Percentiles rank a stretch among this genome's conserved stretches.
Conservation (phyloP, 1,140 invertebrate genomes). For the Steinernema feltiae region DNA sequence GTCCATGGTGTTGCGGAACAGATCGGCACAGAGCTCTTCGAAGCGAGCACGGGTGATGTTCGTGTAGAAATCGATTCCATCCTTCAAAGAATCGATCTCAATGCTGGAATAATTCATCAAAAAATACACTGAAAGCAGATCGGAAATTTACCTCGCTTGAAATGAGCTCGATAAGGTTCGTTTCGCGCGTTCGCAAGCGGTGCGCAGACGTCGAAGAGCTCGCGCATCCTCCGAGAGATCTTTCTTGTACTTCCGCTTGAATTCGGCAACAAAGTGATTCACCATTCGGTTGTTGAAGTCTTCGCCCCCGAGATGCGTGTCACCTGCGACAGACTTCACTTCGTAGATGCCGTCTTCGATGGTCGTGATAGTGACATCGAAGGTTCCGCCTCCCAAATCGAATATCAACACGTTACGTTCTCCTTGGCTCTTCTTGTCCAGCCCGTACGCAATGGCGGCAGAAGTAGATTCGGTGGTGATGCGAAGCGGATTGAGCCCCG, state of each 20-base stretch:
- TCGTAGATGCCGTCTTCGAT: conserved; percentile 90
- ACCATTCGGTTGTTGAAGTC: conserved; percentile 94
- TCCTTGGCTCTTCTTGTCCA: conserved; percentile 69
- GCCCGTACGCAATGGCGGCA: conserved; percentile 74
- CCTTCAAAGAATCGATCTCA: conserved; percentile 87
- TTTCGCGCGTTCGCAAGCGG: conserved; percentile 90
- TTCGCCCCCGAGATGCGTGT: conserved; percentile 92
- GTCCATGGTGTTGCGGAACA: conserved; percentile 79
- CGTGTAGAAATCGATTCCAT: conserved; percentile 92
- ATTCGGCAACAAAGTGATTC: conserved; percentile 88
- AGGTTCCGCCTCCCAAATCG: conserved; percentile 93
- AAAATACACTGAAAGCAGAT: neutral
- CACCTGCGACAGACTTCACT: conserved; percentile 89
- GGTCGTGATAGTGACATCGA: conserved; percentile 88
- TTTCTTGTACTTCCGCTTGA: conserved; percentile 85
- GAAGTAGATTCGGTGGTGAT: conserved; percentile 76
- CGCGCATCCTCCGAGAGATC: conserved; percentile 81
- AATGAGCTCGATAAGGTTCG: conserved; percentile 84
- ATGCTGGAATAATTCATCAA: conserved; percentile 63
- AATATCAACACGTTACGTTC: conserved; percentile 67
- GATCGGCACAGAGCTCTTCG: conserved; percentile 84
- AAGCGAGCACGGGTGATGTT: conserved; percentile 86
- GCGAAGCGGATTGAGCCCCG: conserved; percentile 63
- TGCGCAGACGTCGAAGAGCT: conserved; percentile 80
- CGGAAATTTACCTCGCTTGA: conserved; percentile 66